Evolutionary conservation across 2,888 invertebrate genomes (phyloP).

Genomic region (Idaea dimidiata): DNA sequence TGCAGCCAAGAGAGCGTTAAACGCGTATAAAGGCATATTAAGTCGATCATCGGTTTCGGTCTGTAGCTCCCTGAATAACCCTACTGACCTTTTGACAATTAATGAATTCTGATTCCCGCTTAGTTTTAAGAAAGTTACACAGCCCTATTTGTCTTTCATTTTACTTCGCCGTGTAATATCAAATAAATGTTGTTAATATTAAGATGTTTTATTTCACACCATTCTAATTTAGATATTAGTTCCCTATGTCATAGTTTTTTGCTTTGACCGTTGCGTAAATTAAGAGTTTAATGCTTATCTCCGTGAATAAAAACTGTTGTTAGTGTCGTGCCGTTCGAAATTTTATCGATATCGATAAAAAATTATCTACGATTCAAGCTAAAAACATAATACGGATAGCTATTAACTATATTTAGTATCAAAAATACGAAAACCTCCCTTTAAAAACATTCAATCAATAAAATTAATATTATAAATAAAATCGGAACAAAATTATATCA

Average conservation of each 20-base stretch:
- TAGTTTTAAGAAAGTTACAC: slow-evolving; percentile 8
- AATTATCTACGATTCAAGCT: background rate
- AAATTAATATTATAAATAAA: no score
- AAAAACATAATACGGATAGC: background rate
- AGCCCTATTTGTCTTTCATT: background rate
- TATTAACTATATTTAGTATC: background rate
- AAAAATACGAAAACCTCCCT: background rate
- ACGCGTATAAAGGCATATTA: no score
- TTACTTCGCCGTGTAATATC: background rate
- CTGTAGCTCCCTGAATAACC: no score
- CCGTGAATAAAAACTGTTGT: background rate
- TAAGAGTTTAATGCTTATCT: background rate
- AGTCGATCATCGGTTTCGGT: no score
- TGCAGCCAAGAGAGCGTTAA: no score
- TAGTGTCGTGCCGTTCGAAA: background rate
- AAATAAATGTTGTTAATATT: slow-evolving; percentile 43
- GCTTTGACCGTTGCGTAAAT: slow-evolving; percentile 7
- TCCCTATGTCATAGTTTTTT: background rate
- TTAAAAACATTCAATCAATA: background rate
- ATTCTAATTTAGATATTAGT: slow-evolving; percentile 11
- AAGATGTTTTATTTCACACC: slow-evolving; percentile 53
- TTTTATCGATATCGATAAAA: background rate
- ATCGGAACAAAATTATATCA: background rate
- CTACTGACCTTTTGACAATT: background rate
- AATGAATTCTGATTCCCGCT: background rate